Conservation (phyloP, 2,797 vertebrate genomes). For the Manis crassicaudata region DNA sequence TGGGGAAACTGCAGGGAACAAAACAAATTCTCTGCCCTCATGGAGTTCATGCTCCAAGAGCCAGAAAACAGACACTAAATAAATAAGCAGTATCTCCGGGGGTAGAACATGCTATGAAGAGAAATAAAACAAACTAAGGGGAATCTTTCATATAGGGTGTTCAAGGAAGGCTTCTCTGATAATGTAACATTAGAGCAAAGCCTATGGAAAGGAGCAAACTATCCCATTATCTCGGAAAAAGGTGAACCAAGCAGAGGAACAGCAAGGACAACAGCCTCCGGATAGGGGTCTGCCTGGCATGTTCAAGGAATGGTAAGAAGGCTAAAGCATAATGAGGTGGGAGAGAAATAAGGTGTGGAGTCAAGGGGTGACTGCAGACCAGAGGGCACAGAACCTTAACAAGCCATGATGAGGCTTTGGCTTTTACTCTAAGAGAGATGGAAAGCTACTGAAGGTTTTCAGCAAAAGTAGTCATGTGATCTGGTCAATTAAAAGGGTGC, state of each 20-base stretch:
- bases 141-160: neutral
- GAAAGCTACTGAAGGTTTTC: neutral
- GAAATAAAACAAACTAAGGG: slow-evolving; percentile 14
- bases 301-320: neutral
- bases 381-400: neutral
- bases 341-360: neutral
- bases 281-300: neutral
- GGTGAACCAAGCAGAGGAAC: neutral
- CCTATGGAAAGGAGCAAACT: neutral
- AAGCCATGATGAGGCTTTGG: neutral
- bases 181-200: neutral
- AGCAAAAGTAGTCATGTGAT: neutral
- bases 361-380: neutral
- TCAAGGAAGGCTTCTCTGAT: neutral
- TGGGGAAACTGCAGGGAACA: neutral
- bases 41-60: neutral
- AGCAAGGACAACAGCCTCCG: neutral
- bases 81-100: slow-evolving; percentile 17
- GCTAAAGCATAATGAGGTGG: neutral
- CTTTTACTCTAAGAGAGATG: neutral
- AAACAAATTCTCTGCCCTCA: slow-evolving; percentile 39
- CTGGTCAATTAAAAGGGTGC: neutral
- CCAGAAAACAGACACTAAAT: slow-evolving; percentile 46
- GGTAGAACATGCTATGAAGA: slow-evolving; percentile 33
- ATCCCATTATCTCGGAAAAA: neutral